Evolutionary conservation across 2,797 vertebrate genomes (phyloP).

Genomic region (Sebastolobus alascanus): DNA sequence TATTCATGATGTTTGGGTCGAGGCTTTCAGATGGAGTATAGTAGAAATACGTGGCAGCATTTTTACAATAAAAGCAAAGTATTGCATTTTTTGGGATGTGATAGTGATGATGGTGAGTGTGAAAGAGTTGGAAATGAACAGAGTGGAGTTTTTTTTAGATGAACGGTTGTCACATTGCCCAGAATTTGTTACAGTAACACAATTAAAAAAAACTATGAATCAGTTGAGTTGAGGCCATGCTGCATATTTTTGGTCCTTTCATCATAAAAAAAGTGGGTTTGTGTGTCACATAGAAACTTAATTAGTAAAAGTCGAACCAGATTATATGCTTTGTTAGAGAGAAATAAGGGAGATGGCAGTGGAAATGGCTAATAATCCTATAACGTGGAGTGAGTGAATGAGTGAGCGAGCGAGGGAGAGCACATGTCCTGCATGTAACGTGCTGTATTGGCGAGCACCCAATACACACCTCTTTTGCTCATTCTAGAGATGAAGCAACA

Average conservation of each 20-base stretch:
- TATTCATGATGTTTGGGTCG: slow-evolving; percentile 56
- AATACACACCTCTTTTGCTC: slow-evolving; percentile 57
- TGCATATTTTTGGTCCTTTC: slow-evolving; percentile 3
- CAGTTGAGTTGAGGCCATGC: slow-evolving; percentile 22
- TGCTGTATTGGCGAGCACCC: slow-evolving; percentile 67
- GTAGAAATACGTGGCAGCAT: slow-evolving; percentile 25
- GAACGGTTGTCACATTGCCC: slow-evolving; percentile 9
- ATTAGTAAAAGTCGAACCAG: background rate
- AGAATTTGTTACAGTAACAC: slow-evolving; percentile 30
- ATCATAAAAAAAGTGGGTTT: slow-evolving; percentile 28
- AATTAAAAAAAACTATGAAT: slow-evolving; percentile 2
- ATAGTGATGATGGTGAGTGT: slow-evolving; percentile 27
- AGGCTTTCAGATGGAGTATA: slow-evolving; percentile 33
- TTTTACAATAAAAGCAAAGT: slow-evolving; percentile 19
- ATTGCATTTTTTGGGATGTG: background rate
- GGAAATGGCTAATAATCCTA: slow-evolving; percentile 40
- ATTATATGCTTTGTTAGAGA: slow-evolving; percentile 9
- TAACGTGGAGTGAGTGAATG: slow-evolving; percentile 16
- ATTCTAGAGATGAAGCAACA: slow-evolving; percentile 29
- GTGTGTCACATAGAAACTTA: background rate
- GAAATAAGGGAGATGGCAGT: slow-evolving; percentile 27
- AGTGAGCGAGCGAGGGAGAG: slow-evolving; percentile 39
- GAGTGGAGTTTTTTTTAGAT: slow-evolving; percentile 13
- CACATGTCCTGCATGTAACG: slow-evolving; percentile 73
- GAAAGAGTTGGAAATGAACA: slow-evolving; percentile 37